A percentile compares a stretch with the other conserved stretches of the same genome.
Conservation (phyloP, 2,888 invertebrate genomes). For the Thymelicus lineola region DNA sequence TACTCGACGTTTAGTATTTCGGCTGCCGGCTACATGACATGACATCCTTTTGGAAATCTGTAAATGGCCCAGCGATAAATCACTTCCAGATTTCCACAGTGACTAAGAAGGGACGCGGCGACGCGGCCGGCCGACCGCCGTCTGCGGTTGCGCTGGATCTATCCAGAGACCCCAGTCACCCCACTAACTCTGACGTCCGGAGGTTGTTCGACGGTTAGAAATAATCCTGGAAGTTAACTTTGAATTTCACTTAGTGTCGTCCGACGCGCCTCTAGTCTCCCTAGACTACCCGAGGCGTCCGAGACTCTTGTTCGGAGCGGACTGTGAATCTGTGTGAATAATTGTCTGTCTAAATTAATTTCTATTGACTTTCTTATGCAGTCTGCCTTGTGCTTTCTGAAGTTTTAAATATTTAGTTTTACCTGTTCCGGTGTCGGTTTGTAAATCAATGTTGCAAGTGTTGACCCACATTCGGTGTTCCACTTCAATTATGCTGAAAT, state of each 20-base stretch:
- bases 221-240: background rate
- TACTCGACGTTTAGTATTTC: background rate
- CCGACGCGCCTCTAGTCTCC: no score
- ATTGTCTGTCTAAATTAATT: no score
- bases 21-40: background rate
- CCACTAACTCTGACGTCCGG: background rate
- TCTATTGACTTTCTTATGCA: no score
- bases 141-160: background rate
- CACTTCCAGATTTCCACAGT: background rate
- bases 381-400: no score
- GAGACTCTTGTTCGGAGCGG: no score
- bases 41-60: background rate
- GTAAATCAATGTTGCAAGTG: no score
- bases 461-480: no score
- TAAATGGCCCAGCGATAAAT: slow-evolving; percentile 1
- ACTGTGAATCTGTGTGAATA: no score
- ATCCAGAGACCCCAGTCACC: background rate
- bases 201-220: slow-evolving; percentile 1
- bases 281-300: no score
- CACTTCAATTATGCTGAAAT: no score
- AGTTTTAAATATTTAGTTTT: no score
- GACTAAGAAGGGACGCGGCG: background rate
- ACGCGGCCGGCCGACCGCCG: background rate
- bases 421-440: no score
- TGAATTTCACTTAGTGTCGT: background rate